These are phyloP conservation scores for Cephalopachus bancanus DNA, from an alignment of 2,797 vertebrate species.

Conservation along the genomic window DNA sequence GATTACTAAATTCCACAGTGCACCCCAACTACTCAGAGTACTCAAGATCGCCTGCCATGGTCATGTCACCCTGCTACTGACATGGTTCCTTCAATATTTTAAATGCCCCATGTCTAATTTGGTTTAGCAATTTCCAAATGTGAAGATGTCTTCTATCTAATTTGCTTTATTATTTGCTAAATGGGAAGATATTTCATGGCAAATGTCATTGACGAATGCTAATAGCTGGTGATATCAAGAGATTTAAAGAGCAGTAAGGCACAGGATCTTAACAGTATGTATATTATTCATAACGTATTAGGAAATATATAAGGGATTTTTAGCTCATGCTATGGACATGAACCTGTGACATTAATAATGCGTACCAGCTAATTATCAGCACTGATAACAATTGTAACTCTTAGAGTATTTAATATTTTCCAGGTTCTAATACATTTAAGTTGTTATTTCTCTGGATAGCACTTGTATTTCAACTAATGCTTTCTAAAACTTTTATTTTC, in stretches of 20 bases:
- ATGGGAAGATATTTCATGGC: background rate
- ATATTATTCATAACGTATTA: background rate
- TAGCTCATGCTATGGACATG: no score
- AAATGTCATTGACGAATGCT: background rate
- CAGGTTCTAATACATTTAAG: background rate
- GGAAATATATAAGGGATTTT: background rate
- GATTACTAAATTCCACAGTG: no score
- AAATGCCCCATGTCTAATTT: no score
- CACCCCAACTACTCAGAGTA: no score
- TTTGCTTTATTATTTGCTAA: background rate
- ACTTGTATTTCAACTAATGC: conserved; percentile 2
- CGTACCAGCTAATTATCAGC: background rate
- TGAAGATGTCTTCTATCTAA: background rate
- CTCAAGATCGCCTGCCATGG: no score
- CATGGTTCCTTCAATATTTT: no score
- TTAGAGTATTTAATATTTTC: background rate
- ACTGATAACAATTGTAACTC: background rate
- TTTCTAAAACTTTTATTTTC: background rate
- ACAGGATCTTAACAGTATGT: background rate
- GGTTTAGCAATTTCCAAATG: no score
- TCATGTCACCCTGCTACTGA: no score
- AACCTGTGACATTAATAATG: background rate
- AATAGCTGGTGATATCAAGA: background rate
- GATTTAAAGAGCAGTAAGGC: background rate
- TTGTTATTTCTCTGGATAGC: background rate